phyloP scores from a whole-genome alignment of 2,888 invertebrate species.

The Molanna angustata region DNA sequence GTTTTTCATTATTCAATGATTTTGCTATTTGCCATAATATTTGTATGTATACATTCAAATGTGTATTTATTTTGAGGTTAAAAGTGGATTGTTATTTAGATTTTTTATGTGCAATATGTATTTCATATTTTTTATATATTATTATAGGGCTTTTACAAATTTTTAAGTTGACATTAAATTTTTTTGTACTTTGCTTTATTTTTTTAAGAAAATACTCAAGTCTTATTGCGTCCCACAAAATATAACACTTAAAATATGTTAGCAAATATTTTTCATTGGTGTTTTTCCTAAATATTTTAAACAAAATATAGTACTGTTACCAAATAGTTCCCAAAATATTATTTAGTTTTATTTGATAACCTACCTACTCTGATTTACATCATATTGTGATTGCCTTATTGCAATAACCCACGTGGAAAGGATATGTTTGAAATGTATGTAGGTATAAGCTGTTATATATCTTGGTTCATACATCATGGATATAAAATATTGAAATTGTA shows the following conservation, averaged over 20 bases:
- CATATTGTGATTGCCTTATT: no score
- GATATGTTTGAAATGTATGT: no score
- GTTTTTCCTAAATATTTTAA: constrained; percentile 34
- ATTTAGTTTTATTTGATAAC: constrained; percentile 18
- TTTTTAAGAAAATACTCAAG: constrained; percentile 24
- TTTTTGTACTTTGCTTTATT: constrained; percentile 9
- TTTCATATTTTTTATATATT: neutral
- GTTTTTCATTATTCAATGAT: no score
- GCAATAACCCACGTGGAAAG: no score
- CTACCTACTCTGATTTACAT: no score
- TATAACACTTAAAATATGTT: constrained; percentile 30
- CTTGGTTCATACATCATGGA: no score
- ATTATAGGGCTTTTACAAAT: constrained; percentile 3
- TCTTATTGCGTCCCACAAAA: constrained; percentile 33
- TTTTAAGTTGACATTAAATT: neutral
- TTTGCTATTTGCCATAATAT: no score
- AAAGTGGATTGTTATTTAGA: neutral
- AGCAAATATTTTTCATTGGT: constrained; percentile 32
- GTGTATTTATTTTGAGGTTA: neutral
- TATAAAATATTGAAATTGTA: no score
- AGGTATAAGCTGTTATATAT: no score
- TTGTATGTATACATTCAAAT: no score
- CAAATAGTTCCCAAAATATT: constrained; percentile 32
- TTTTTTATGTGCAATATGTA: constrained; percentile 2
- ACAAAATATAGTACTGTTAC: constrained; percentile 34